Evolutionary conservation across 2,888 invertebrate species (phyloP).

Genomic region (Lypha dubia): DNA sequence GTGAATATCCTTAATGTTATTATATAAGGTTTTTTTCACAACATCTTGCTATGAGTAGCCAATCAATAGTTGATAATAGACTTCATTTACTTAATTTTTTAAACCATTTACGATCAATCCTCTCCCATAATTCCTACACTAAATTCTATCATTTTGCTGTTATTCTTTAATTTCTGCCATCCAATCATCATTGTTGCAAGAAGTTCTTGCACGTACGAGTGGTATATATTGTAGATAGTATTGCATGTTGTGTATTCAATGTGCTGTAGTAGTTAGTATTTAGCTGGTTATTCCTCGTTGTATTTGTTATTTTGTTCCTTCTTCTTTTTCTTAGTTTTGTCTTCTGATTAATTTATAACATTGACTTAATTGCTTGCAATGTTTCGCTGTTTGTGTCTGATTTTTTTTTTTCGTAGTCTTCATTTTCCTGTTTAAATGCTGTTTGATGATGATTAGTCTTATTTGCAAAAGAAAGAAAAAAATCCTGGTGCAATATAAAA

Average conservation of each 20-base stretch:
- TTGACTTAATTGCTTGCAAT: constrained; percentile 78
- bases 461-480: constrained; percentile 39
- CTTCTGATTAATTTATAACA: constrained; percentile 78
- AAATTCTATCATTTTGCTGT: constrained; percentile 43
- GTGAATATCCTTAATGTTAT: constrained; percentile 40
- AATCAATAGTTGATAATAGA: constrained; percentile 68
- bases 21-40: not conserved
- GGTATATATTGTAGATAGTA: not conserved
- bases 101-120: constrained; percentile 67
- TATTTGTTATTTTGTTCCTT: no score
- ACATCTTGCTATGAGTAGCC: constrained; percentile 60
- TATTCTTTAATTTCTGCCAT: constrained; percentile 58
- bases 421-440: constrained; percentile 68
- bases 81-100: constrained; percentile 66
- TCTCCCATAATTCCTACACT: constrained; percentile 55
- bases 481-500: not conserved
- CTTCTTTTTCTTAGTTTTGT: constrained; percentile 55
- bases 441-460: constrained; percentile 67
- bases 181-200: constrained; percentile 64
- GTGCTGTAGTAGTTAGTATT: constrained; percentile 32
- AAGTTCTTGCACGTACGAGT: not conserved
- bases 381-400: constrained; percentile 73
- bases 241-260: constrained; percentile 36
- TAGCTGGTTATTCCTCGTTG: constrained; percentile 19
- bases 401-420: constrained; percentile 56